phyloP scores from a whole-genome alignment of 2,888 invertebrate species.

The Harpagoxenus sublaevis region DNA sequence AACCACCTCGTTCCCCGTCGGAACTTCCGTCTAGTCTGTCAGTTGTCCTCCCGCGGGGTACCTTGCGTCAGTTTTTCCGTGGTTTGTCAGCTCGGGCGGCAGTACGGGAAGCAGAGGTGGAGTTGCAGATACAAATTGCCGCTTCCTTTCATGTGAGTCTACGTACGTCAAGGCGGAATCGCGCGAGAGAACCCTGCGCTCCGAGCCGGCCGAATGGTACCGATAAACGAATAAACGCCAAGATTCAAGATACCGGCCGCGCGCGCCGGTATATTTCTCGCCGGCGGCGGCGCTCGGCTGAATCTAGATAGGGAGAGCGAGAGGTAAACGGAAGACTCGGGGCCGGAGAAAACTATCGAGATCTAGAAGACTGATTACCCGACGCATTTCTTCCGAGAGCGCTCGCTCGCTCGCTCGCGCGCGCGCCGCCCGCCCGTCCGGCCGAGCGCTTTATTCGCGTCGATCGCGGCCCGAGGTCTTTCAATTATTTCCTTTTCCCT shows the following conservation, averaged over 20 bases:
- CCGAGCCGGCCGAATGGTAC: slow-evolving; percentile 47
- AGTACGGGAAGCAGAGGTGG: slow-evolving; percentile 33
- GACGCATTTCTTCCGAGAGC: slow-evolving; percentile 54
- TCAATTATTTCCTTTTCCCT: slow-evolving; percentile 47
- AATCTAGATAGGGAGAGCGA: slow-evolving; percentile 55
- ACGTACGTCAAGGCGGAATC: slow-evolving; percentile 52
- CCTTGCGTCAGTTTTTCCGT: slow-evolving; percentile 45
- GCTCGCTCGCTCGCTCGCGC: not conserved
- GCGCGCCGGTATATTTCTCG: slow-evolving; percentile 58
- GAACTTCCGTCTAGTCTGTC: slow-evolving; percentile 34
- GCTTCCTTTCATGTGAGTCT: slow-evolving; percentile 55
- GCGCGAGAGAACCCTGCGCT: slow-evolving; percentile 17
- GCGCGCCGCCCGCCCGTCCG: not conserved
- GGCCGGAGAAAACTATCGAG: slow-evolving; percentile 53
- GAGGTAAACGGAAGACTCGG: slow-evolving; percentile 45
- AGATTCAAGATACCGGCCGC: slow-evolving; percentile 54
- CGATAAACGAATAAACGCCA: slow-evolving; percentile 59
- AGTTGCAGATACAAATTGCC: slow-evolving; percentile 54
- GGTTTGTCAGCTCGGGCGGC: slow-evolving; percentile 19
- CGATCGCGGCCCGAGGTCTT: slow-evolving; percentile 52
- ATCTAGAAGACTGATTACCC: slow-evolving; percentile 56
- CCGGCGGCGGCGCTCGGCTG: slow-evolving; percentile 47
- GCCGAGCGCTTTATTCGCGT: slow-evolving; percentile 48
- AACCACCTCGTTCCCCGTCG: slow-evolving; percentile 25
- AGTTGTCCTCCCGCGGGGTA: slow-evolving; percentile 14